Evolutionary conservation across 2,888 invertebrate genomes (phyloP).

Genomic region (Stenodema calcarata): DNA sequence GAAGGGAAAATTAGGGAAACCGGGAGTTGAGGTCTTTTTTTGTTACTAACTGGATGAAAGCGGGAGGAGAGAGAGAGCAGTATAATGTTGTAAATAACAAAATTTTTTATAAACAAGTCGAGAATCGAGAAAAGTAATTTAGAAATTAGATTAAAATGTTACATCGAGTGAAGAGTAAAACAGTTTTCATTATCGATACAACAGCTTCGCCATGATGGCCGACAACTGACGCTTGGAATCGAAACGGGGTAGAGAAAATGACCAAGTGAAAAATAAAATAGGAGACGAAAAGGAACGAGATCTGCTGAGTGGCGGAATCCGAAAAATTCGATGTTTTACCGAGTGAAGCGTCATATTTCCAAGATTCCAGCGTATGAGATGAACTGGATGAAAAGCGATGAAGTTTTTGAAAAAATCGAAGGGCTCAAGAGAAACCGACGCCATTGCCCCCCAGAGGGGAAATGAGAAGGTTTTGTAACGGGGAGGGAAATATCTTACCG

Average conservation of each 20-base stretch:
- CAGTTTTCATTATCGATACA: not conserved
- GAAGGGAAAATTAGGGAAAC: not conserved
- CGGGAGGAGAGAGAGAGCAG: not conserved
- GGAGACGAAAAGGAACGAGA: not conserved
- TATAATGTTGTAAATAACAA: not conserved
- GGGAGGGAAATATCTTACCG: slow-evolving; percentile 1
- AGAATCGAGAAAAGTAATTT: slow-evolving; percentile 26
- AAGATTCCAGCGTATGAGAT: not conserved
- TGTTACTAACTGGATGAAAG: not conserved
- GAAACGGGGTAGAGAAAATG: not conserved
- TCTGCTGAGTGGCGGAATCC: not conserved
- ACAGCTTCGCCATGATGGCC: slow-evolving; percentile 49
- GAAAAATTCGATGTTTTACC: not conserved
- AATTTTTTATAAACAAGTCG: not conserved
- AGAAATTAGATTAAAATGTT: slow-evolving; percentile 16
- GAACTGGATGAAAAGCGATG: not conserved
- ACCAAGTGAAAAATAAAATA: not conserved
- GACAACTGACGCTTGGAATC: slow-evolving; percentile 46
- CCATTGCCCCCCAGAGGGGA: slow-evolving; percentile 30
- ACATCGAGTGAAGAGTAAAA: slow-evolving; percentile 6
- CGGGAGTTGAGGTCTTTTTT: not conserved
- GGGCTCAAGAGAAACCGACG: slow-evolving; percentile 40
- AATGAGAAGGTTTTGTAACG: not conserved
- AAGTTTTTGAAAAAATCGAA: not conserved
- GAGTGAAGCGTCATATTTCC: not conserved